Percentiles rank a stretch among this genome's conserved stretches.
Evolutionary conservation across 2,797 vertebrate genomes (phyloP).

Genomic region (Vespertilio murinus): DNA sequence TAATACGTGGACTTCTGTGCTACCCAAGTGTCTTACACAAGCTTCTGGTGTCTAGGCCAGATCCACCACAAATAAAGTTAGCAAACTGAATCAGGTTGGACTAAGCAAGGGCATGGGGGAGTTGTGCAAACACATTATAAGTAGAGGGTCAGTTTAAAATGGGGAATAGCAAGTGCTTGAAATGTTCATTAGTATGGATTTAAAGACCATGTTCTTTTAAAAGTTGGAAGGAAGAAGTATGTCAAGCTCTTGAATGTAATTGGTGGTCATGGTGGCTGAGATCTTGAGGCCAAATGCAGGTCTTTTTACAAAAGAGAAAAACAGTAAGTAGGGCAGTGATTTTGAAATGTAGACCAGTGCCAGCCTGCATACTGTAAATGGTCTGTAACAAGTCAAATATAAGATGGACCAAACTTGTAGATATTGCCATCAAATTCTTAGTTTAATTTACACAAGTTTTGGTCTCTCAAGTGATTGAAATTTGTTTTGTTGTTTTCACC

Average conservation of each 20-base stretch:
- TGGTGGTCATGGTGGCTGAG: neutral
- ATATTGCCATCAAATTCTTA: neutral
- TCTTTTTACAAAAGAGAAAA: neutral
- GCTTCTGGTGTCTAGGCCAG: slow-evolving; percentile 19
- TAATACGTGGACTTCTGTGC: neutral
- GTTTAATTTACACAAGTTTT: slow-evolving; percentile 29
- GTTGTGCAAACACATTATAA: neutral
- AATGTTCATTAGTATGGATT: neutral
- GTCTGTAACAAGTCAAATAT: neutral
- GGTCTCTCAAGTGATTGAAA: neutral
- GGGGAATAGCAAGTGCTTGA: neutral
- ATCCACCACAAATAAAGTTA: slow-evolving; percentile 21
- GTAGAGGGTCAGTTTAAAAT: neutral
- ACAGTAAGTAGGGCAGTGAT: neutral
- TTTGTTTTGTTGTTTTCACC: neutral
- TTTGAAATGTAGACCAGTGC: neutral
- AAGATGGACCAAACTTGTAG: neutral
- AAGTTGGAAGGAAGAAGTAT: slow-evolving; percentile 20
- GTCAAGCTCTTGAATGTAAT: neutral
- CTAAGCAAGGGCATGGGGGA: neutral
- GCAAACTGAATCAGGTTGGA: neutral
- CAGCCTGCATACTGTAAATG: neutral
- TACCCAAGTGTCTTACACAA: slow-evolving; percentile 34
- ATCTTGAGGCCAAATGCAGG: neutral
- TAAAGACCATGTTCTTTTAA: slow-evolving; percentile 27